These are phyloP conservation scores for Notarius quadriscutis DNA, from an alignment of 2,113 vertebrate species.

Conservation along the genomic window DNA sequence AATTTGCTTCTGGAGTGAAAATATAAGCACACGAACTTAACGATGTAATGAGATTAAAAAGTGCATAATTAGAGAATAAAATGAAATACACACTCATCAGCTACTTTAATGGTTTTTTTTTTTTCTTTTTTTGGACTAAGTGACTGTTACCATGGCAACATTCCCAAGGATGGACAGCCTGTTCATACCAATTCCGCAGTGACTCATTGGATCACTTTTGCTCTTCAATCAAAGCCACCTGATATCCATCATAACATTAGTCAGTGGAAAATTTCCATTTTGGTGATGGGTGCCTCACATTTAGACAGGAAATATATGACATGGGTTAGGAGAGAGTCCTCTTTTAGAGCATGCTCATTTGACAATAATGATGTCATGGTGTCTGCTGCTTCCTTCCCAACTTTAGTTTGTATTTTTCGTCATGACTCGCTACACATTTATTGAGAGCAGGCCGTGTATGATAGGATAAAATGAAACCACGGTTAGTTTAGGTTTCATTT, in stretches of 20 bases:
- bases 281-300: neutral
- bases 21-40: no score
- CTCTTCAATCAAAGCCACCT: neutral
- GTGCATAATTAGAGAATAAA: neutral
- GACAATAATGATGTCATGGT: neutral
- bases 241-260: neutral
- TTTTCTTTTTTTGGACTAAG: neutral
- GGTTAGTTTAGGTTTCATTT: neutral
- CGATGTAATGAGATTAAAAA: no score
- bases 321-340: no score
- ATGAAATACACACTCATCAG: neutral
- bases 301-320: neutral
- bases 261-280: neutral
- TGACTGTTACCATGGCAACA: neutral
- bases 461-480: neutral
- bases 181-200: neutral
- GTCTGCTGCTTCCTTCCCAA: neutral
- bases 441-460: neutral
- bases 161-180: neutral
- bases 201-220: neutral
- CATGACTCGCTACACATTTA: neutral
- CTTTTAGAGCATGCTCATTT: neutral
- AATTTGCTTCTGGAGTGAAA: no score
- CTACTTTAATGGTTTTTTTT: neutral
- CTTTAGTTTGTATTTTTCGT: neutral